Percentiles rank a stretch among this genome's conserved stretches.
These are phyloP conservation scores for Byasa hedistus DNA, from an alignment of 2,888 invertebrate genomes.

Conservation along the genomic window DNA sequence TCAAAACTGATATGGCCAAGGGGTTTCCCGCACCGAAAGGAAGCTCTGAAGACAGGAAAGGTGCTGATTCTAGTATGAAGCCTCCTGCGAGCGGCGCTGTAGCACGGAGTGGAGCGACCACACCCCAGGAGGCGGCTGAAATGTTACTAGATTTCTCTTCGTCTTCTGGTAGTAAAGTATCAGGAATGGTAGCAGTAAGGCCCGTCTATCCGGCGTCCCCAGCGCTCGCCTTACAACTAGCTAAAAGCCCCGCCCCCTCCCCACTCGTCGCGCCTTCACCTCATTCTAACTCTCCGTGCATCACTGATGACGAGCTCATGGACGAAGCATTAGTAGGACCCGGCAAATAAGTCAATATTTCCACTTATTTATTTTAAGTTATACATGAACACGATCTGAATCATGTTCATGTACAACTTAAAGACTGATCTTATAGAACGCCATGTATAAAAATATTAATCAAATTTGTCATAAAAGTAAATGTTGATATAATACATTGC, in stretches of 20 bases:
- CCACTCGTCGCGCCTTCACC: slow-evolving; percentile 84
- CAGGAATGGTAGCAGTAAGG: slow-evolving; percentile 77
- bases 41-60: slow-evolving; percentile 68
- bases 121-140: slow-evolving; percentile 82
- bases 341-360: slow-evolving; percentile 80
- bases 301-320: slow-evolving; percentile 94
- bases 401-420: too few relatives aligned
- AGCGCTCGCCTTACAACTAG: slow-evolving; percentile 86
- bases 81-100: slow-evolving; percentile 69
- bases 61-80: slow-evolving; percentile 72
- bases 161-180: slow-evolving; percentile 78
- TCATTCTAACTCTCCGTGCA: slow-evolving; percentile 87
- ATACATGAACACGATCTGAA: too few relatives aligned
- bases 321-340: slow-evolving; percentile 91
- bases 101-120: slow-evolving; percentile 68
- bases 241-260: slow-evolving; percentile 87
- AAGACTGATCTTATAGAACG: not conserved
- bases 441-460: not conserved
- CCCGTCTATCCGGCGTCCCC: slow-evolving; percentile 82
- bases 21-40: slow-evolving; percentile 72
- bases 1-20: slow-evolving; percentile 72
- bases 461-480: not conserved
- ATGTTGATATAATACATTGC: not conserved
- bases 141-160: slow-evolving; percentile 84
- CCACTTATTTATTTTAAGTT: slow-evolving; percentile 15